These are phyloP conservation scores for Cosmia pyralina DNA, from an alignment of 2,888 invertebrate genomes.

Conservation along the genomic window DNA sequence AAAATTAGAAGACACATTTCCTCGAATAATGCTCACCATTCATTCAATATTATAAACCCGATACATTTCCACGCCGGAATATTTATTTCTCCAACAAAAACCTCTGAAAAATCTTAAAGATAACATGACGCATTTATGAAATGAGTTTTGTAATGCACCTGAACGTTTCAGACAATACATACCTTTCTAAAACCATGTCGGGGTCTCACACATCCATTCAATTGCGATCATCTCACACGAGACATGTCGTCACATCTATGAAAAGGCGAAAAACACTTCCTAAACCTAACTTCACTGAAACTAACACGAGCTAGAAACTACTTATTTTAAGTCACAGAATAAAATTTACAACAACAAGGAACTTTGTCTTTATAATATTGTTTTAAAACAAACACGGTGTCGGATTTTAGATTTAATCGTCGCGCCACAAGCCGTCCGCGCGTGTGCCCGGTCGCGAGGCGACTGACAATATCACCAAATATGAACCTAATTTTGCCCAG, in stretches of 20 bases:
- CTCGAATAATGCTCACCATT: neutral
- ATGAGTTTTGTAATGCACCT: slow-evolving; percentile 16
- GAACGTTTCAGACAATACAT: slow-evolving; percentile 50
- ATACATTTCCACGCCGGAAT: neutral
- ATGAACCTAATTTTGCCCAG: slow-evolving; percentile 82
- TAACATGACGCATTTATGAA: slow-evolving; percentile 8
- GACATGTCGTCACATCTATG: slow-evolving; percentile 55
- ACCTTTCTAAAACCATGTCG: slow-evolving; percentile 66
- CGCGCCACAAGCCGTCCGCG: slow-evolving; percentile 63
- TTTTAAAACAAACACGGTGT: slow-evolving; percentile 68
- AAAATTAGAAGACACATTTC: neutral
- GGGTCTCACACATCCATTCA: slow-evolving; percentile 63
- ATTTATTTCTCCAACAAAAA: neutral
- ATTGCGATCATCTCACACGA: slow-evolving; percentile 57
- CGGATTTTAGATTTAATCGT: slow-evolving; percentile 34
- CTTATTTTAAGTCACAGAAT: slow-evolving; percentile 42
- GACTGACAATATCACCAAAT: slow-evolving; percentile 80
- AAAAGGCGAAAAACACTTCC: slow-evolving; percentile 56
- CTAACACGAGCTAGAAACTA: slow-evolving; percentile 51
- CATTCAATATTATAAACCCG: neutral
- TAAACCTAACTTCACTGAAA: slow-evolving; percentile 59
- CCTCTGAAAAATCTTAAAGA: neutral
- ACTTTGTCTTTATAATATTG: slow-evolving; percentile 60
- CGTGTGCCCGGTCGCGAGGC: slow-evolving; percentile 71
- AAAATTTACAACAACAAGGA: slow-evolving; percentile 48